Base-by-base conservation (phyloP, 1,140 invertebrate genomes). In the Anagrus nilaparvatae region DNA sequence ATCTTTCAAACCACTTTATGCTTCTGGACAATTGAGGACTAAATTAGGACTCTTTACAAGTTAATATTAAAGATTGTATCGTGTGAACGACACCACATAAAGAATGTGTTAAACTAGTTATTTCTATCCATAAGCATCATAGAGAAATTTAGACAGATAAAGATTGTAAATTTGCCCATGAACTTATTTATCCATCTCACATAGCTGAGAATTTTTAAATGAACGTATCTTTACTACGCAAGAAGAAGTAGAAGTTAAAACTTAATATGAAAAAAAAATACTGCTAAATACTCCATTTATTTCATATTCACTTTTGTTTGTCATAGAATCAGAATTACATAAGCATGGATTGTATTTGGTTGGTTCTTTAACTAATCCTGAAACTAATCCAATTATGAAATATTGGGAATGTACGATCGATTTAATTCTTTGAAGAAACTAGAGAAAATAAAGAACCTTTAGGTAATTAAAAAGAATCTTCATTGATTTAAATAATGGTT, bases 381-480 rank as follows among this genome's bases (percentile, higher is more conserved):
- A 99, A 56, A 94, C 88, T 20, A 97, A 97, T 71, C 81, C 85
- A 14, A 98, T 99, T 92, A 93, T 99, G 78, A 97, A 94, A 66
- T 97, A 99, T 68, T 99, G 96, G 95, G 91, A 97, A 61, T 97
- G 93, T 59, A 99, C 99, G 95, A 97, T 92, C 0, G 95, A 98
- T 70, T 70, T 99, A 40, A 62, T 99, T 36, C 64, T 99, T n/a
- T 6, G 93, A 97, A 65, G 95, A 98, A 57, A 82, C 92, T 5
- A 90, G 90, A 4, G 78, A 81, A 10, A 80, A 80, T 40, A 93
- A 97, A 67, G 93, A 97, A 70, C 74, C 85, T 2, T 68, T 95
- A 16, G 88, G 93, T 67, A 91, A 94, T 65, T 72, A 84, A 42
- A 78, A 80, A 58, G 96, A 99, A 67, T 90, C 89, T 0, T 92